Evolutionary conservation across 2,113 vertebrate genomes (phyloP), one percentile per base, ranked within the genome.

Genomic region (Anolis sagrei): DNA sequence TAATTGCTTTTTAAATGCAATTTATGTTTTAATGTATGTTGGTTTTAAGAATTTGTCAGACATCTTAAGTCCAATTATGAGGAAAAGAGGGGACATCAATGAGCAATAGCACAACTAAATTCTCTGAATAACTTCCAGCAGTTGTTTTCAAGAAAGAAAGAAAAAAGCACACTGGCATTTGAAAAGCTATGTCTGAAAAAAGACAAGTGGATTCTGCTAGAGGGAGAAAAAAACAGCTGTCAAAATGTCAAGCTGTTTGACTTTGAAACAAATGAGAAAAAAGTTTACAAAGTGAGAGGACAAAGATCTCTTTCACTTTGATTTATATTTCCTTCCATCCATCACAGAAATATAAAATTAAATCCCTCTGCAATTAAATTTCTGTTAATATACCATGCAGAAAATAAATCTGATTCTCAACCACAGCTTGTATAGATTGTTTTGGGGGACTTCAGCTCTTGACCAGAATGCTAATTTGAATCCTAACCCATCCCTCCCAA

Each of bases 171-270:
- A 5, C 18, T 82, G 19, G n/a, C 58, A 49, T 19, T 3, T 16
- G 39, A 68, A 87, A 91, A 87, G 39, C 78, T 74, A 49, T 0
- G 2, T 0, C 13, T 16, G n/a, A 64, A 2, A 8, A 44, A 84
- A 93, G 79, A 84, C 76, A 87, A 91, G 70, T 2, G 0, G 4
- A 29, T 93, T 91, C 61, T 54, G 78, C 89, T 62, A 36, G 18
- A 73, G 54, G 64, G 58, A 70, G 7, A 69, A 62, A 48, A 78
- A 83, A 85, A 39, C 87, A 86, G 27, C 80, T 92, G 88, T 92
- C 93, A 95, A 94, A 94, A 90, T 86, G 91, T 72, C 87, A 87
- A 76, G 78, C 3, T 84, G 78, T 87, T 82, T 70, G 36, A 91
- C 88, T 94, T 79, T 74, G 89, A 86, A 92, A 88, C 81, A 90